These are phyloP conservation scores for Notechis scutatus DNA, from an alignment of 2,113 vertebrate species.

Conservation along the genomic window DNA sequence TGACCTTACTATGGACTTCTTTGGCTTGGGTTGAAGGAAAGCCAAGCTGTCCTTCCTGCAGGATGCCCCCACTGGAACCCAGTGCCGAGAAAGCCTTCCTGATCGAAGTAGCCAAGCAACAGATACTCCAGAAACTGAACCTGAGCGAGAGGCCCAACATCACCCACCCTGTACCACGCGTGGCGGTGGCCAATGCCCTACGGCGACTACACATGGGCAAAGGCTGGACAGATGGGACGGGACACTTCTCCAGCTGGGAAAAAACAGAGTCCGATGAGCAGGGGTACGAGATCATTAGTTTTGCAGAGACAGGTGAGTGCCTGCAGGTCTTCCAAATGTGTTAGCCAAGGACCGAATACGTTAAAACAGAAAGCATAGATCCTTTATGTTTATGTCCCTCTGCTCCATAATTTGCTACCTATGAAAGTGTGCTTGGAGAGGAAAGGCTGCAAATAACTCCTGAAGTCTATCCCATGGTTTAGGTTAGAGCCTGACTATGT, in stretches of 20 bases:
- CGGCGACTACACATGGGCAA: constrained; percentile 76
- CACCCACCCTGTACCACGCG: constrained; percentile 76
- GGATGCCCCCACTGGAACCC: constrained; percentile 64
- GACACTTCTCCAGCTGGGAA: constrained; percentile 57
- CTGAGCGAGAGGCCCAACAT: constrained; percentile 85
- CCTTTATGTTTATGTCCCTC: neutral
- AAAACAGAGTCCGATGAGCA: constrained; percentile 62
- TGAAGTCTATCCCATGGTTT: neutral
- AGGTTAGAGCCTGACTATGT: neutral
- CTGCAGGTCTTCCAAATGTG: neutral
- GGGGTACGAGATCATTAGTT: constrained; percentile 92
- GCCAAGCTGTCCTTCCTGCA: constrained; percentile 69
- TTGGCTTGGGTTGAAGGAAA: constrained; percentile 24
- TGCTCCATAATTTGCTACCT: neutral
- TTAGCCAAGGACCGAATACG: neutral
- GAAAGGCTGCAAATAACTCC: neutral
- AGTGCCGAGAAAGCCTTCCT: constrained; percentile 74
- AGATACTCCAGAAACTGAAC: constrained; percentile 85
- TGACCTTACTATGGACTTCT: constrained; percentile 33
- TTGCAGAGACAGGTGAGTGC: constrained; percentile 86
- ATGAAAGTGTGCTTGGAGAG: neutral
- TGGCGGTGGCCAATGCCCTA: constrained; percentile 78
- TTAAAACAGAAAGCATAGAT: neutral
- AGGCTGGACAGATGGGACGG: constrained; percentile 66
- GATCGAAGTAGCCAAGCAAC: constrained; percentile 81